phyloP scores from a whole-genome alignment of 1,140 invertebrate species.

The Scaptomyza montana region DNA sequence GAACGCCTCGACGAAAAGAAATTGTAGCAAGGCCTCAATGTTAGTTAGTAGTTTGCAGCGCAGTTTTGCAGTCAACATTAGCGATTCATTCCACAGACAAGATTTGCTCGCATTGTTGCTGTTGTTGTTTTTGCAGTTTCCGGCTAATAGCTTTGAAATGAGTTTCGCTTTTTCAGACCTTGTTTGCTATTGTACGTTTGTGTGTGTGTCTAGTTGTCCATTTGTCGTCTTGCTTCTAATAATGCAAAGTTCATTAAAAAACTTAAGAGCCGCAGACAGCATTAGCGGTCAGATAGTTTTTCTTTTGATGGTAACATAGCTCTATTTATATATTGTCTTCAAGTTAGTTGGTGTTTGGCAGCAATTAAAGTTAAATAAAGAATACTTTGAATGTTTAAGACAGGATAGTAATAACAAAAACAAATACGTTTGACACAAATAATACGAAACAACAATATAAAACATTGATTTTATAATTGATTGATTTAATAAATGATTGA shows the following conservation, averaged over 20 bases:
- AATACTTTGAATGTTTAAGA: no score
- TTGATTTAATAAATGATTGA: no score
- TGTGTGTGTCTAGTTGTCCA: slow-evolving; percentile 6
- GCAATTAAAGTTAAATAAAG: no score
- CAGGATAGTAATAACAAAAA: no score
- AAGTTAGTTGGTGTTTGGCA: not conserved
- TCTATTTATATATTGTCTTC: slow-evolving; percentile 10
- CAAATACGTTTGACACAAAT: no score
- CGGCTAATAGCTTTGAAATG: slow-evolving; percentile 79
- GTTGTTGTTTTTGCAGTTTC: slow-evolving; percentile 35
- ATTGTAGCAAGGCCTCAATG: slow-evolving; percentile 25
- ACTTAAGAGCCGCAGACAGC: slow-evolving; percentile 53
- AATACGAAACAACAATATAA: no score
- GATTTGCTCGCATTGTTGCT: slow-evolving; percentile 23
- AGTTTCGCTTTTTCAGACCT: slow-evolving; percentile 54
- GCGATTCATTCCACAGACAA: slow-evolving; percentile 13
- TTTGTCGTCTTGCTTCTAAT: slow-evolving; percentile 15
- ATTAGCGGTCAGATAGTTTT: slow-evolving; percentile 63
- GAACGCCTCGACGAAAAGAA: slow-evolving; percentile 54
- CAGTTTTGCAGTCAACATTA: slow-evolving; percentile 16
- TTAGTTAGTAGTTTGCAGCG: slow-evolving; percentile 30
- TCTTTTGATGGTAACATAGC: not conserved
- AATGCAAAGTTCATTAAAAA: slow-evolving; percentile 36
- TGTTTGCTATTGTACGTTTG: not conserved
- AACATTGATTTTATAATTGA: no score